Conservation (phyloP, 2,797 vertebrate genomes). For the Leptodactylus fallax region DNA sequence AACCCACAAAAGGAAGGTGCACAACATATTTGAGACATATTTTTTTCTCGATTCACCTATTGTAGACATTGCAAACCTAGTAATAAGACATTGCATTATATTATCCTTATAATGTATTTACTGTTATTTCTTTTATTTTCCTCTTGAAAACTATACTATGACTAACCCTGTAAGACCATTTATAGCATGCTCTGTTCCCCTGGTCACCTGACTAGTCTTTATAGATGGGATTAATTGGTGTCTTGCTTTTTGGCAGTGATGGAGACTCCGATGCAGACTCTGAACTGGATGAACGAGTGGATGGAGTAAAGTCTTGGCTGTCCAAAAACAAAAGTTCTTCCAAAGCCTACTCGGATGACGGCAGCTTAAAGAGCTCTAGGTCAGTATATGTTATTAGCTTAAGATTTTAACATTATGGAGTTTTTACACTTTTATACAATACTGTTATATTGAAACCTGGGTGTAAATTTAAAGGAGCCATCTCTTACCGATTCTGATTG, state of each 20-base stretch:
- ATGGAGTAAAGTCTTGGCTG: constrained; percentile 96
- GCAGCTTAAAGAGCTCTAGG: constrained; percentile 95
- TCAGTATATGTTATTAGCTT: constrained; percentile 73
- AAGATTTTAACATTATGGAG: too few species aligned
- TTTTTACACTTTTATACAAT: background rate
- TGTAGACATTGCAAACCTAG: background rate
- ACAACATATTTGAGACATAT: too few species aligned
- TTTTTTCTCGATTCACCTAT: background rate
- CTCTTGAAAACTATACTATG: background rate
- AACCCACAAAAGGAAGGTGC: background rate
- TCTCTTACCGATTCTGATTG: background rate
- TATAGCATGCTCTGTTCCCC: background rate
- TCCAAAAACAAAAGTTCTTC: constrained; percentile 93
- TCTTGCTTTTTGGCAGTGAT: constrained; percentile 75
- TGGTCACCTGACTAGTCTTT: background rate
- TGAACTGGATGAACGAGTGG: constrained; percentile 90
- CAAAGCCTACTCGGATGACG: constrained; percentile 91
- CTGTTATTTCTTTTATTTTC: background rate
- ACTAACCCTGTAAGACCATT: constrained; percentile 11
- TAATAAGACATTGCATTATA: too few species aligned
- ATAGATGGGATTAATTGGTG: background rate
- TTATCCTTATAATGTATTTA: background rate
- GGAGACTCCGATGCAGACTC: constrained; percentile 92
- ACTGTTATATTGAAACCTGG: background rate
- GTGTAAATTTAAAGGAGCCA: background rate